phyloP scores from a whole-genome alignment of 2,888 invertebrate species.

The Anthophora plumipes region DNA sequence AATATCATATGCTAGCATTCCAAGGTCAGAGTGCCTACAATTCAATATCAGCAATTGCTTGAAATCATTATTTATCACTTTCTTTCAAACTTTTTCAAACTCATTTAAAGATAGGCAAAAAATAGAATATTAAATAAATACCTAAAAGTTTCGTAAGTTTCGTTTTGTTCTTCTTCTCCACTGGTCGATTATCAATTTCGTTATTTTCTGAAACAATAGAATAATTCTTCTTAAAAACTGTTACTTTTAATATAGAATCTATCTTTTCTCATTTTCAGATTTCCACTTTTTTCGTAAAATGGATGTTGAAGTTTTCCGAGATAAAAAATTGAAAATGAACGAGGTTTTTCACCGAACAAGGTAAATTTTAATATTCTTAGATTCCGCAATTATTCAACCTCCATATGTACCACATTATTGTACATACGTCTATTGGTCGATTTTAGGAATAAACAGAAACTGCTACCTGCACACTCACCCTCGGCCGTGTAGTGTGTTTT shows the following conservation, averaged over 20 bases:
- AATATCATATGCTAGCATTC: neutral
- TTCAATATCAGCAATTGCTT: neutral
- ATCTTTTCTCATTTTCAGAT: neutral
- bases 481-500: neutral
- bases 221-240: neutral
- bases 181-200: neutral
- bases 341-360: neutral
- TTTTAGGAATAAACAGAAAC: neutral
- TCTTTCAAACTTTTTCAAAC: neutral
- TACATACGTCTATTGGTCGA: neutral
- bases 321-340: neutral
- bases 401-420: neutral
- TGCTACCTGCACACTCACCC: constrained; percentile 17
- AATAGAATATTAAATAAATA: constrained; percentile 3
- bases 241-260: neutral
- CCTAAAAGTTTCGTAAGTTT: constrained; percentile 47
- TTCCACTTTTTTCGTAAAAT: neutral
- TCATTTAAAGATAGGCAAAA: neutral
- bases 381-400: too few species aligned
- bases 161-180: constrained; percentile 27
- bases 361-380: neutral
- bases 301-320: neutral
- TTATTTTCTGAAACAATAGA: constrained; percentile 31
- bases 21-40: neutral
- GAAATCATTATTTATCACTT: neutral